Evolutionary conservation across 2,888 invertebrate genomes (phyloP), one percentile per base, ranked within the genome.

Genomic region (Agapostemon virescens): DNA sequence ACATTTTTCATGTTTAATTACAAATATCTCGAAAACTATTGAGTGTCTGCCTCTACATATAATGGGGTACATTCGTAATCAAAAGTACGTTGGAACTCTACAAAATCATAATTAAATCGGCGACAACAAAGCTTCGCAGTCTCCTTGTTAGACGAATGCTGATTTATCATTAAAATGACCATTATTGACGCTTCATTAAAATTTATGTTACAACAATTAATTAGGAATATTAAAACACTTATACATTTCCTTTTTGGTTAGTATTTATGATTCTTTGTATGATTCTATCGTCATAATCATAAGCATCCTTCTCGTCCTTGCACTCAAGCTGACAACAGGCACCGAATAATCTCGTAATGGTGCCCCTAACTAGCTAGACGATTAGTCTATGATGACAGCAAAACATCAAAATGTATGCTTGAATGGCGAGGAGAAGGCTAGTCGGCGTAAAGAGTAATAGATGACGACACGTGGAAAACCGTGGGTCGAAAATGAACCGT

Each of bases 401-500:
- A 61, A 61, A 61, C 58, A 61, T 61, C 30, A 20, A 33, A 61
- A 61, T 61, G 55, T 52, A 36, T 52, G 26, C 52, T 69, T 45
- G 69, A 69, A 55, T 69, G 23, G 52, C 17, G 23, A 55, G 36
- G 23, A 38, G 45, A 26, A 49, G 63, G 64, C 23, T 66, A 38
- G 72, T 36, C 49, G 42, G 49, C 40, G 45, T n/a, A 30, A 66
- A 49, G 23, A 23, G 42, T 73, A 73, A 73, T 74, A 30, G 67
- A 42, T 55, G 73, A 67, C 55, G 49, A 61, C 73, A 20, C 73
- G 45, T 20, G 66, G 23, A 38, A 55, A 72, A 52, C 15, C 26
- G 20, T 26, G 55, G 67, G n/a, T 40, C 40, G 52, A 40, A 67
- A 49, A 74, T 74, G 55, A 67, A 74, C 73, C 73, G 73, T 74